Evolutionary conservation across 2,113 vertebrate genomes (phyloP).

Genomic region (Artemisiospiza belli): DNA sequence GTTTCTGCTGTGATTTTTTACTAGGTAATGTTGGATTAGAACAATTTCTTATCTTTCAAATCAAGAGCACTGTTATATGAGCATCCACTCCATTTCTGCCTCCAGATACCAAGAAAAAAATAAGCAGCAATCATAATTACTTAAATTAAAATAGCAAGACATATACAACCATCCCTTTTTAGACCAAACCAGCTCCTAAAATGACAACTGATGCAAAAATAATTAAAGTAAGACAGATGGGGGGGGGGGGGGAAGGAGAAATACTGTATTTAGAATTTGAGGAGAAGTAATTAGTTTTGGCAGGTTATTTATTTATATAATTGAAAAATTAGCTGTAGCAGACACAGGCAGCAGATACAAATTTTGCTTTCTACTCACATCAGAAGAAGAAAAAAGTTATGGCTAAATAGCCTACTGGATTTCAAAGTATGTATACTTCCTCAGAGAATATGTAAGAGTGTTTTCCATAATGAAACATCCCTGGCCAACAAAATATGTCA

Average conservation of each 20-base stretch:
- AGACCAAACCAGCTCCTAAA: conserved; percentile 70
- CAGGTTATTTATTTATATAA: conserved; percentile 83
- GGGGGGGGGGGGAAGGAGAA: conserved; percentile 50
- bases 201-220: conserved; percentile 79
- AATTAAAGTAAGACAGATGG: conserved; percentile 77
- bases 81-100: conserved; percentile 17
- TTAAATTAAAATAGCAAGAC: conserved; percentile 74
- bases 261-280: conserved; percentile 77
- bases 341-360: conserved; percentile 40
- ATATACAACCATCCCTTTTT: conserved; percentile 71
- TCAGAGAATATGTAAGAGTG: background rate
- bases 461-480: conserved; percentile 2
- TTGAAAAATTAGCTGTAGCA: conserved; percentile 74
- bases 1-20: background rate
- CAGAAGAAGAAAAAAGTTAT: conserved; percentile 20
- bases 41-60: background rate
- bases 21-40: background rate
- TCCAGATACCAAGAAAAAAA: conserved; percentile 55
- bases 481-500: background rate
- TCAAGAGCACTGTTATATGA: background rate
- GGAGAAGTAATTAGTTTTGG: conserved; percentile 78
- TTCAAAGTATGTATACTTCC: conserved; percentile 16
- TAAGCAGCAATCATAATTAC: conserved; percentile 73
- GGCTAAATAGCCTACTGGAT: conserved; percentile 16
- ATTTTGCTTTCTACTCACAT: conserved; percentile 29